Evolutionary conservation across 2,113 vertebrate species (phyloP).

Genomic region (Eudyptes chrysolophus): DNA sequence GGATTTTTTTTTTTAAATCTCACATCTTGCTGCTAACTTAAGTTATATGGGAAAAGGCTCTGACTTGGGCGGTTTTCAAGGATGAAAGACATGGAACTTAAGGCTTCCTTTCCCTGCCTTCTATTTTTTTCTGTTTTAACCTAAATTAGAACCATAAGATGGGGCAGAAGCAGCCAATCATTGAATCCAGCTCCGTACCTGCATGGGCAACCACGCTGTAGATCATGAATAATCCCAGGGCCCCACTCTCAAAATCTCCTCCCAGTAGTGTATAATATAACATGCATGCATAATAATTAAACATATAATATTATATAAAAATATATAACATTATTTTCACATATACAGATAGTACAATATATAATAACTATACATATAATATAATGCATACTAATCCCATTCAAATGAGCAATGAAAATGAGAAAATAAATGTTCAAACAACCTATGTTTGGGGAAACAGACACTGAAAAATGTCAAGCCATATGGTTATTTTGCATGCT

Average conservation of each 20-base stretch:
- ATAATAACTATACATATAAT: neutral
- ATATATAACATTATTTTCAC: neutral
- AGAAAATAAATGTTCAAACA: neutral
- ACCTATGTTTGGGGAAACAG: neutral
- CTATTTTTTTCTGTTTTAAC: neutral
- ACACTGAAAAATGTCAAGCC: neutral
- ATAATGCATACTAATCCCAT: neutral
- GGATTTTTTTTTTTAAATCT: neutral
- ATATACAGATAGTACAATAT: too few relatives aligned
- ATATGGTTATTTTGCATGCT: neutral
- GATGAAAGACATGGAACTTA: neutral
- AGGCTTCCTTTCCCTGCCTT: neutral
- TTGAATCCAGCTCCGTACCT: neutral
- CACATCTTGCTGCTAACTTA: fast-evolving
- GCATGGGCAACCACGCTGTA: neutral
- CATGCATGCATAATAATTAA: fast-evolving
- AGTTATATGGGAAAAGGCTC: neutral
- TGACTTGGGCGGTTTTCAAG: neutral
- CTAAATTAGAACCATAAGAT: neutral
- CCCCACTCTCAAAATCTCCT: neutral
- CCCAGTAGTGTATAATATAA: neutral
- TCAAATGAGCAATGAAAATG: neutral
- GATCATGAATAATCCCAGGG: neutral
- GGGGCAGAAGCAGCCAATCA: neutral
- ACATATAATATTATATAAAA: too few relatives aligned